A percentile compares a stretch with the other conserved stretches of the same genome.
phyloP scores from a whole-genome alignment of 2,888 invertebrate genomes.

The Metalampra italica region DNA sequence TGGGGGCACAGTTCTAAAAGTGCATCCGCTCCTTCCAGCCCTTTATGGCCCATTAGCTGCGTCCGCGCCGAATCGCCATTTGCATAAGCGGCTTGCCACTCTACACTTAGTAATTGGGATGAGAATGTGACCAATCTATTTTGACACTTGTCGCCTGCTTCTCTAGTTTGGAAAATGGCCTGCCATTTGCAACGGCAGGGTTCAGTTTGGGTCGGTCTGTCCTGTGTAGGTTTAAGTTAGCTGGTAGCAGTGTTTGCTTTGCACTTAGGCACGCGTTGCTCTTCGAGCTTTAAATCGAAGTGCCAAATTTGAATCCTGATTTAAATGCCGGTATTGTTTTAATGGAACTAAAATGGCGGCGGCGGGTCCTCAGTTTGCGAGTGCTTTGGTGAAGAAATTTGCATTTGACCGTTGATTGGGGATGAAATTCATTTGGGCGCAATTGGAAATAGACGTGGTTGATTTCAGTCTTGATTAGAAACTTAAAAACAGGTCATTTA shows the following conservation, averaged over 20 bases:
- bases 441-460: background rate
- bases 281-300: conserved; percentile 73
- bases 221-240: conserved; percentile 60
- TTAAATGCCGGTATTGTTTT: conserved; percentile 69
- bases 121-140: conserved; percentile 52
- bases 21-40: conserved; percentile 61
- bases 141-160: conserved; percentile 30
- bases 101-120: conserved; percentile 75
- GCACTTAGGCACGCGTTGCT: conserved; percentile 67
- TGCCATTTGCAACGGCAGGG: conserved; percentile 22
- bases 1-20: conserved; percentile 23
- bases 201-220: conserved; percentile 40
- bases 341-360: conserved; percentile 45
- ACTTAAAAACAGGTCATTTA: no score
- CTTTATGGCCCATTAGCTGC: conserved; percentile 70
- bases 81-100: conserved; percentile 77
- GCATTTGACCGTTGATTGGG: conserved; percentile 4
- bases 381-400: conserved; percentile 4
- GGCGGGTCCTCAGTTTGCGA: background rate
- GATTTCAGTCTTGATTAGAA: no score
- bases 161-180: conserved; percentile 20
- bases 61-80: conserved; percentile 75
- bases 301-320: conserved; percentile 72
- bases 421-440: background rate
- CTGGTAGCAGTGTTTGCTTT: conserved; percentile 64